Evolutionary conservation across 2,888 invertebrate species (phyloP), one percentile per base, ranked within the genome.

Genomic region (Drosophila hamatofila): DNA sequence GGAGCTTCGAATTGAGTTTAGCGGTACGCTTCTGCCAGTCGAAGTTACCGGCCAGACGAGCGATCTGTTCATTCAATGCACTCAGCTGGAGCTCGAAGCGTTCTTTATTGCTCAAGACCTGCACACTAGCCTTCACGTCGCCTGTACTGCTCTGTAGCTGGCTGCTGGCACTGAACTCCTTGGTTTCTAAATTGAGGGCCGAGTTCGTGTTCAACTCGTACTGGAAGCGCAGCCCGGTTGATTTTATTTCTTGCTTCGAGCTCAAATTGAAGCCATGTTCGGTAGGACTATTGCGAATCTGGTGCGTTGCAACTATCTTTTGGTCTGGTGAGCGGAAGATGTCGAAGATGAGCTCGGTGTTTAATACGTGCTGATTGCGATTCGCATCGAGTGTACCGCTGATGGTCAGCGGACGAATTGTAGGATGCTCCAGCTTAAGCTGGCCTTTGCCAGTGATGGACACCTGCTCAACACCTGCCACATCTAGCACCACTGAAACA

Each of bases 351-450:
- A 94, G 11, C 56, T 93, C 93, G 1, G 91, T 92, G 35, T 62
- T 92, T 0, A 88, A 9, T 6, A 57, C 46, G 3, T 67, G 90
- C 0, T 92, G 89, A 0, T 91, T 87, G 1, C 93, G 91, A 30
- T 94, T 93, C 1, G 92, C 90, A 55, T 93, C 93, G 1, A 93
- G 27, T 63, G 93, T 93, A 33, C 94, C 94, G 21, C 92, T 93
- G 18, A 94, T 88, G 2, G 89, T 83, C 63, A 95, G 88, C 11
- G 94, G 62, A 89, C 94, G 83, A 67, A 96, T 93, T 35, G 94
- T 94, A 12, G 97, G 97, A 88, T 96, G 95, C 35, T 94, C 94
- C 73, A 96, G 94, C 78, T 94, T 95, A 0, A 95, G 86, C 75
- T 95, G 94, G 3, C 95, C 95, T 3, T 93, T 92, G 2, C 94